Evolutionary conservation across 2,113 vertebrate species (phyloP).

Genomic region (Corythornis madagascariensis): DNA sequence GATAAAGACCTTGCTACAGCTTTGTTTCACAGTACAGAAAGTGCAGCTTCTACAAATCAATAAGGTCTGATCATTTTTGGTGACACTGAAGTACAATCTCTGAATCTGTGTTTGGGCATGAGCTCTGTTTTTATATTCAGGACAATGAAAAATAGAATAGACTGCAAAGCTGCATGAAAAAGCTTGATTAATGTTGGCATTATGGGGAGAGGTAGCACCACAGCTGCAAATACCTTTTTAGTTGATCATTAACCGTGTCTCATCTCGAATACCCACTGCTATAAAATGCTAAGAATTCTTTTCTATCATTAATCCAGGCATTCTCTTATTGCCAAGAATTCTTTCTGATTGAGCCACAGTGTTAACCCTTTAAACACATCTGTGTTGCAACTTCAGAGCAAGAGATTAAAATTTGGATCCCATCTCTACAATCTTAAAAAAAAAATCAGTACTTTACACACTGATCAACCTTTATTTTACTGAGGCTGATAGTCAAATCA

Average conservation of each 20-base stretch:
- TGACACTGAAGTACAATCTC: conserved; percentile 54
- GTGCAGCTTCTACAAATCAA: conserved; percentile 29
- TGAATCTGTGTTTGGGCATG: conserved; percentile 30
- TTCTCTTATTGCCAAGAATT: conserved; percentile 70
- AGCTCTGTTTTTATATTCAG: conserved; percentile 45
- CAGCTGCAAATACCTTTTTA: conserved; percentile 73
- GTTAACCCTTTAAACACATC: conserved; percentile 64
- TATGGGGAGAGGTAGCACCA: conserved; percentile 64
- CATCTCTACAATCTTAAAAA: neutral
- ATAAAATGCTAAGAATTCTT: conserved; percentile 73
- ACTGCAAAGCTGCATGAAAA: conserved; percentile 64
- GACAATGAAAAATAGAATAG: conserved; percentile 47
- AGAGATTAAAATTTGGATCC: neutral
- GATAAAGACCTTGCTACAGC: neutral
- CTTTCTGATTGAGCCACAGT: conserved; percentile 70
- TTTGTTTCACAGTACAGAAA: conserved; percentile 26
- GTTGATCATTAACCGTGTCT: conserved; percentile 72
- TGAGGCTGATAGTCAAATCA: conserved; percentile 4
- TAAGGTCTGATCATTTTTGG: conserved; percentile 32
- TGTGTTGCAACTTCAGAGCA: neutral
- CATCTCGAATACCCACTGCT: conserved; percentile 64
- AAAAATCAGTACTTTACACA: neutral
- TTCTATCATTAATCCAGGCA: conserved; percentile 69
- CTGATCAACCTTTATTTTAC: neutral
- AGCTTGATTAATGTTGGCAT: conserved; percentile 65